Evolutionary conservation across 2,113 vertebrate species (phyloP).

Genomic region (Brachypodius melanocephalos): DNA sequence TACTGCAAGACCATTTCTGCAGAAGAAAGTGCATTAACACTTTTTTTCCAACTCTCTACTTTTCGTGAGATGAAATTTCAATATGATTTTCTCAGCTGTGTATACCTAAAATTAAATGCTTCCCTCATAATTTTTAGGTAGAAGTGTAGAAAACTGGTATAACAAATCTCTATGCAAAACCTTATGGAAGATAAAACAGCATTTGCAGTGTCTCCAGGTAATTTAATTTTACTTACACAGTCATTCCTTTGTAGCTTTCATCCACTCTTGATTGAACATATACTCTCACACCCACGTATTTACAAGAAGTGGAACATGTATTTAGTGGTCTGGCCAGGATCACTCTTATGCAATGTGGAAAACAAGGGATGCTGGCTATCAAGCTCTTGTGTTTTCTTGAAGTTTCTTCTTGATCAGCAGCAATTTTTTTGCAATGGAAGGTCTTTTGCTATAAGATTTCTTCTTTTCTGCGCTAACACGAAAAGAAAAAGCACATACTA

Average conservation of each 20-base stretch:
- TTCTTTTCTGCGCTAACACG: background rate
- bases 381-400: background rate
- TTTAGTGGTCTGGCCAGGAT: background rate
- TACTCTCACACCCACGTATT: background rate
- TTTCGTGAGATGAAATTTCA: background rate
- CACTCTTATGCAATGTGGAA: background rate
- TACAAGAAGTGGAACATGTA: background rate
- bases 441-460: background rate
- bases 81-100: background rate
- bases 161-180: background rate
- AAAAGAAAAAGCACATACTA: background rate
- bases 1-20: background rate
- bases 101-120: background rate
- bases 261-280: background rate
- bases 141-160: background rate
- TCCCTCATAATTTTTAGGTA: background rate
- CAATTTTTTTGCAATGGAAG: background rate
- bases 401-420: background rate
- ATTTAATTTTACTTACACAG: background rate
- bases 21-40: background rate
- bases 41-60: background rate
- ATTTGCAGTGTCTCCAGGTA: background rate
- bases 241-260: background rate
- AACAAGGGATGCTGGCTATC: background rate
- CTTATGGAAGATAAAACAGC: background rate